A percentile compares a stretch with the other conserved stretches of the same genome.
Evolutionary conservation across 2,888 invertebrate genomes (phyloP).

Genomic region (Polyommatus iphigenia): DNA sequence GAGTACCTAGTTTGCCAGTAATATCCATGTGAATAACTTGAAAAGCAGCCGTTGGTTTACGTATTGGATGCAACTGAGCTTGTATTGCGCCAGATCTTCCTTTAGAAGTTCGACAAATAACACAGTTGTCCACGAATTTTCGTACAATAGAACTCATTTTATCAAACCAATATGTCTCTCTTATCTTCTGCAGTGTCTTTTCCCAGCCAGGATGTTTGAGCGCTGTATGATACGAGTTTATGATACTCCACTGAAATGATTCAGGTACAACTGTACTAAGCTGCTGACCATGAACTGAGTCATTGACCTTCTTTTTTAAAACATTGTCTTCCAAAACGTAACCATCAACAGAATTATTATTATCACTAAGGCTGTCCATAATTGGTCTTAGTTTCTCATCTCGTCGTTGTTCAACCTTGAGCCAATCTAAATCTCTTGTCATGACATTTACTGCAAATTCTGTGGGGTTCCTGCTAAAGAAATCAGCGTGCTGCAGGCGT

Average conservation of each 20-base stretch:
- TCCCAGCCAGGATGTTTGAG: constrained; percentile 44
- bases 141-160: constrained; percentile 35
- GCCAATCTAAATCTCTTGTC: constrained; percentile 37
- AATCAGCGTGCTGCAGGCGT: constrained; percentile 39
- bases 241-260: constrained; percentile 44
- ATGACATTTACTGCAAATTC: constrained; percentile 35
- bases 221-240: constrained; percentile 40
- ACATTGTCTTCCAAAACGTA: constrained; percentile 36
- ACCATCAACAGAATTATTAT: constrained; percentile 11
- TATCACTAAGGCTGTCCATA: constrained; percentile 33
- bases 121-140: constrained; percentile 27
- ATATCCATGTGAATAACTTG: constrained; percentile 45
- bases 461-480: constrained; percentile 39
- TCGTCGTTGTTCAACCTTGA: constrained; percentile 39
- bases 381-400: constrained; percentile 37
- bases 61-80: constrained; percentile 42
- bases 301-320: constrained; percentile 30
- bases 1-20: constrained; percentile 42
- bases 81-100: constrained; percentile 44
- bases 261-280: constrained; percentile 38
- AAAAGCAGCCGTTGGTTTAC: constrained; percentile 41
- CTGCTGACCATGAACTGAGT: constrained; percentile 33
- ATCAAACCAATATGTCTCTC: constrained; percentile 39
- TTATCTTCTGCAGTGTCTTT: constrained; percentile 41
- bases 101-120: constrained; percentile 45